These are phyloP conservation scores for Scelioninae gen. 2 DNA, from an alignment of 2,888 invertebrate species.

Conservation along the genomic window DNA sequence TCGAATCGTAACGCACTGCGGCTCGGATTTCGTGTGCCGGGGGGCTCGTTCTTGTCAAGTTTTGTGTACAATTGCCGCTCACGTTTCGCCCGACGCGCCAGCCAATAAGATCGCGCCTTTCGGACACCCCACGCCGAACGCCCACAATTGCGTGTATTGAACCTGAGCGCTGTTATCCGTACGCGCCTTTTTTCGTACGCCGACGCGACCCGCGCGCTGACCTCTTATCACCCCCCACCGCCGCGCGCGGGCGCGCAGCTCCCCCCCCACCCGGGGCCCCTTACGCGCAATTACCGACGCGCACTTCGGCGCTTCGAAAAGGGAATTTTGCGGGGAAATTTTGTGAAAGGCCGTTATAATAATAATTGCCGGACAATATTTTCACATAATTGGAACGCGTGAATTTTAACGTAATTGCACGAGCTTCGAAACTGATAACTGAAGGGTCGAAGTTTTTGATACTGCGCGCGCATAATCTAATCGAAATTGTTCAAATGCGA, in stretches of 20 bases:
- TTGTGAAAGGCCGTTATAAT: constrained; percentile 19
- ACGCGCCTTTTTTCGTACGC: constrained; percentile 1
- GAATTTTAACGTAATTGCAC: too few relatives aligned
- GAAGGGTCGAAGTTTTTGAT: too few relatives aligned
- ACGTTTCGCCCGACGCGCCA: constrained; percentile 36
- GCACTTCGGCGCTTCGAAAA: too few relatives aligned
- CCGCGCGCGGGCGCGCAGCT: too few relatives aligned
- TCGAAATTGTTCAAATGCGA: too few relatives aligned
- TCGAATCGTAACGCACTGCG: constrained; percentile 3
- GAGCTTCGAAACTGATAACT: too few relatives aligned
- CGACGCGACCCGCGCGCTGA: constrained; percentile 16
- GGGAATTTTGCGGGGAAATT: constrained; percentile 13
- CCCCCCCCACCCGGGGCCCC: constrained; percentile 5
- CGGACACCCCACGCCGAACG: constrained; percentile 25
- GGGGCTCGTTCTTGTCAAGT: constrained; percentile 46
- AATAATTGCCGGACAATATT: too few relatives aligned
- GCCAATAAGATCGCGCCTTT: constrained; percentile 22
- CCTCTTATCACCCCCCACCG: constrained; percentile 15
- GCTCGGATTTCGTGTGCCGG: constrained; percentile 4
- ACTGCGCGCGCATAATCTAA: too few relatives aligned
- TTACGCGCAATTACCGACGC: constrained; percentile 14
- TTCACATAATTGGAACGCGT: too few relatives aligned
- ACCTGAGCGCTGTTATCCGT: constrained; percentile 61
- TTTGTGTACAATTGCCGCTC: constrained; percentile 46
- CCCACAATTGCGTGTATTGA: constrained; percentile 68